These are phyloP conservation scores for Gila orcuttii DNA, from an alignment of 2,113 vertebrate genomes.

Conservation along the genomic window DNA sequence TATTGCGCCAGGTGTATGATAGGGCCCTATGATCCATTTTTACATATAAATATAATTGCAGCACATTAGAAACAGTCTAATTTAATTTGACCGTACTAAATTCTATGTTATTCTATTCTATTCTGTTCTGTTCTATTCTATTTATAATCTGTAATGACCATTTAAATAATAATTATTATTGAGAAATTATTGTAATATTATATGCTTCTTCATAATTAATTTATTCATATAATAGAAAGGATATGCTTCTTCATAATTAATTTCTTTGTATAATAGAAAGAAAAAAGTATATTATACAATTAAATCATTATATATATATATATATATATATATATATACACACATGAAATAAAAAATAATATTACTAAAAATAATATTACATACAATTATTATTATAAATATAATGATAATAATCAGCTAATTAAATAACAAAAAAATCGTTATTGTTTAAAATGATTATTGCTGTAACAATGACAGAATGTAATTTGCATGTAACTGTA, in stretches of 20 bases:
- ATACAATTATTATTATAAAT: background rate
- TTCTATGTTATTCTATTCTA: background rate
- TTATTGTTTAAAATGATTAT: constrained; percentile 19
- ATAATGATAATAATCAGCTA: background rate
- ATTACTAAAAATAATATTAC: background rate
- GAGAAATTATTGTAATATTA: background rate
- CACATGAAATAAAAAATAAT: too few species aligned
- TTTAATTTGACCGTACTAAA: background rate
- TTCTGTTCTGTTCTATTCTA: background rate
- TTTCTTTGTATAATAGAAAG: too few species aligned
- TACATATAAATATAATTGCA: background rate
- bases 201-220: too few species aligned
- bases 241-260: too few species aligned
- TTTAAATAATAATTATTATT: background rate
- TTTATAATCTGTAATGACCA: background rate
- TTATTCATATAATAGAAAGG: too few species aligned
- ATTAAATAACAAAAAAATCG: constrained; percentile 16
- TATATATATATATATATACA: too few species aligned
- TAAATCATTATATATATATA: too few species aligned
- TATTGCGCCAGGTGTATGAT: too few species aligned
- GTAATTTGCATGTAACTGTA: constrained; percentile 8
- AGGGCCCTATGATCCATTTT: background rate
- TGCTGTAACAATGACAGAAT: background rate
- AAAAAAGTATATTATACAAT: too few species aligned
- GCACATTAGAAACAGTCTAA: background rate